Base-by-base conservation (phyloP, 2,113 vertebrate species). In the Microtus ochrogaster region DNA sequence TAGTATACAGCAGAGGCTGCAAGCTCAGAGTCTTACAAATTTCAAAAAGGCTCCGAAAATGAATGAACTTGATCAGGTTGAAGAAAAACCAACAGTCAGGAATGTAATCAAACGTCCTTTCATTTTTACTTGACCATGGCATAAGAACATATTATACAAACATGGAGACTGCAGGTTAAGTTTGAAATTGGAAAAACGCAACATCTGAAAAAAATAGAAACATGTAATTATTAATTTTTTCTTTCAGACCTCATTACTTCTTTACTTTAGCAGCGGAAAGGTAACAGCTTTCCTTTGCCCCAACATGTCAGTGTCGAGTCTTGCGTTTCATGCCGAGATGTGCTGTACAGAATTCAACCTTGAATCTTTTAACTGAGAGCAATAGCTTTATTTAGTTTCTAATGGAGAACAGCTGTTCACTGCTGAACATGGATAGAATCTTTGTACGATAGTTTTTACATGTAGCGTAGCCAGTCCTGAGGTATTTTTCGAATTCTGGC, bases 341-440 rank as follows among this genome's bases (percentile, higher is more conserved):
- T 92, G 95, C 96, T 78, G 66, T 94, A 72, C 81, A 93, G 96
- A 97, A 97, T 94, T 98, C 95, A 97, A 96, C 97, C 97, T 98
- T 98, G 97, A 97, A 93, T 97, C 95, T 92, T 97, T 96, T 97
- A 93, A 95, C 97, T 73, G 79, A 94, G 90, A 96, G 97, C 88
- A 97, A 96, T 96, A 83, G 68, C 95, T 97, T 96, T 96, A 95
- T 97, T 97, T 95, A 81, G 92, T 95, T 97, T 94, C 72, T 98
- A 97, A 98, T 98, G 92, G 89, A 94, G 97, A 98, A 78, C 97
- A 98, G 96, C 96, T 98, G 97, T 94, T 97, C 97, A 88, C 65
- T 77, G 92, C 89, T 58, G 90, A 97, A 89, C 92, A 94, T 63
- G 97, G 97, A 92, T 94, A 97, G 95, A 97, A 96, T 84, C 95